Conservation (phyloP, 1,140 invertebrate species). For the Pentalonia nigronervosa region DNA sequence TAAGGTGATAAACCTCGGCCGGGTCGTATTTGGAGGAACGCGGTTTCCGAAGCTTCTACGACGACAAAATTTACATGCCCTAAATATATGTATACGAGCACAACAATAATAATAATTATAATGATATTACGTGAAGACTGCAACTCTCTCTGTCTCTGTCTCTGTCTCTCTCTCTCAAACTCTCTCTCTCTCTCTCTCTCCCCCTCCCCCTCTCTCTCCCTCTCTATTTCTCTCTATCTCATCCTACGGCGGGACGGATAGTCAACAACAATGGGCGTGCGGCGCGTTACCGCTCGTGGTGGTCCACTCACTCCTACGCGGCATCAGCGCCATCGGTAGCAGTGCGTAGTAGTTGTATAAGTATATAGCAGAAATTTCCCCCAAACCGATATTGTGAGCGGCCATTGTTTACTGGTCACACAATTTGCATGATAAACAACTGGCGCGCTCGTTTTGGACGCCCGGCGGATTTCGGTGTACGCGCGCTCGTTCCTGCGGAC, state of each 20-base stretch:
- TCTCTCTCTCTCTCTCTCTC: too few species aligned
- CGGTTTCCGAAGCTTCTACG: slow-evolving; percentile 31
- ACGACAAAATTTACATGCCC: slow-evolving; percentile 46
- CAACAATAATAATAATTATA: not conserved
- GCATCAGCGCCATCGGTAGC: not conserved
- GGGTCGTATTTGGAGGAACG: slow-evolving; percentile 34
- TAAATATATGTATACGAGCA: slow-evolving; percentile 11
- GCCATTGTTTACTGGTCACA: slow-evolving; percentile 48
- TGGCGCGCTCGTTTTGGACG: not conserved
- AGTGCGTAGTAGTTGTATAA: not conserved
- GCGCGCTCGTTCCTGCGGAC: not conserved
- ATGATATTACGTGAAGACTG: slow-evolving; percentile 16
- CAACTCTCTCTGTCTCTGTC: not conserved
- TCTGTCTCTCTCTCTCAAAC: too few species aligned
- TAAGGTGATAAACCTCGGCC: slow-evolving; percentile 49
- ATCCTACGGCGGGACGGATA: not conserved
- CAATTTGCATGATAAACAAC: slow-evolving; percentile 55
- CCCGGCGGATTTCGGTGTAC: not conserved
- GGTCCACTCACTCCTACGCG: not conserved
- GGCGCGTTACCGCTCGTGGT: not conserved
- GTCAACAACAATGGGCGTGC: not conserved
- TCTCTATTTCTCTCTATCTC: too few species aligned
- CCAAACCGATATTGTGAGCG: slow-evolving; percentile 36
- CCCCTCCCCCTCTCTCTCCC: not conserved
- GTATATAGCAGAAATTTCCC: not conserved